Conservation (phyloP, 2,797 vertebrate genomes). For the Anguilla marmorata region DNA sequence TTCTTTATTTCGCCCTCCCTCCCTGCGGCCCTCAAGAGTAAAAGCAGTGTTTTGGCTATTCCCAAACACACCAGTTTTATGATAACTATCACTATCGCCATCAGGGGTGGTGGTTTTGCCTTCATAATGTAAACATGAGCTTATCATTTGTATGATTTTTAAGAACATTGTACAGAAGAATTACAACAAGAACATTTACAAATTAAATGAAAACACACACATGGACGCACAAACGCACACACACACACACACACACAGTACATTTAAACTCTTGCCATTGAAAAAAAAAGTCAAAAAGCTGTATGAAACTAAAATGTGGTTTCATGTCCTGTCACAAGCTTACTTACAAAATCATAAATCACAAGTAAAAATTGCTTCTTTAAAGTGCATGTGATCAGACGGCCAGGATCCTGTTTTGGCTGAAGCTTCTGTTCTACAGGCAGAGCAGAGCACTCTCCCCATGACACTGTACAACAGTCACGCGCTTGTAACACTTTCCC, state of each 20-base stretch:
- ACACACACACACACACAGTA: not conserved
- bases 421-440: not conserved
- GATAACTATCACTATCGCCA: not conserved
- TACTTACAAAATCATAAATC: not conserved
- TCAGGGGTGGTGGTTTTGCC: not conserved
- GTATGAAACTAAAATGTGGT: not conserved
- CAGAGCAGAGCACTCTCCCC: not conserved
- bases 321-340: not conserved
- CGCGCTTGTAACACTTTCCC: not conserved
- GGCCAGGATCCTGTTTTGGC: conserved; percentile 3
- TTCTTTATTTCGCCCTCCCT: not conserved
- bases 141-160: not conserved
- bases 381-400: not conserved
- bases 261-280: not conserved
- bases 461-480: not conserved
- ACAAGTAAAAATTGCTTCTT: not conserved
- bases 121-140: not conserved
- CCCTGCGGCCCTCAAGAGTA: not conserved
- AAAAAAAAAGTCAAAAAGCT: not conserved
- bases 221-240: not conserved
- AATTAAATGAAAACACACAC: not conserved
- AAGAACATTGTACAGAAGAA: not conserved
- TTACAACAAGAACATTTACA: not conserved
- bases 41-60: not conserved
- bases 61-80: not conserved